Evolutionary conservation across 2,797 vertebrate genomes (phyloP).

Genomic region (Hozukius guyotensis): DNA sequence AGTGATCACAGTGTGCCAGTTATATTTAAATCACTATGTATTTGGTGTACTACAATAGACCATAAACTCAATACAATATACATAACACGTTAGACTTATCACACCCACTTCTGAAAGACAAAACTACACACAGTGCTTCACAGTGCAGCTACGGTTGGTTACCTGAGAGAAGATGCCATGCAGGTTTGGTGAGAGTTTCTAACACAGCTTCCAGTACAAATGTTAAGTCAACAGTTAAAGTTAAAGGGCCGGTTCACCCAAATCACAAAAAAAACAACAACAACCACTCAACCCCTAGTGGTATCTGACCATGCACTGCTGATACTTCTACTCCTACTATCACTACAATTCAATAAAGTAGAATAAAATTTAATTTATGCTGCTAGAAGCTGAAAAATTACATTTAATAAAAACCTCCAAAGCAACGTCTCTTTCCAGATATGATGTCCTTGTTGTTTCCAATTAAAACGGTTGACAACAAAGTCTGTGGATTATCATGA

Average conservation of each 20-base stretch:
- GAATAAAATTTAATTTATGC: background rate
- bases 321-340: background rate
- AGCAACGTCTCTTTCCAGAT: background rate
- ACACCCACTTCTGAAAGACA: slow-evolving; percentile 17
- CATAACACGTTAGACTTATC: background rate
- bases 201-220: slow-evolving; percentile 37
- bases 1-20: background rate
- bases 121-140: slow-evolving; percentile 29
- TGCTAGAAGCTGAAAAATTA: background rate
- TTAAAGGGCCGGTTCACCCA: slow-evolving; percentile 22
- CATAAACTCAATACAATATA: background rate
- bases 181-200: slow-evolving; percentile 54
- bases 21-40: background rate
- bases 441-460: background rate
- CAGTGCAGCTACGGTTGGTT: slow-evolving; percentile 37
- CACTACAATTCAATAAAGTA: background rate
- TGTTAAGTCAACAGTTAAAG: slow-evolving; percentile 55
- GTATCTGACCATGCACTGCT: background rate
- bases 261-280: slow-evolving; percentile 2
- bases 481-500: background rate
- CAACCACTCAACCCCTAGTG: background rate
- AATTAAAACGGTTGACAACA: background rate
- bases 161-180: slow-evolving; percentile 66
- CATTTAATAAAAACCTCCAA: background rate
- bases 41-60: background rate